Evolutionary conservation across 92 coral and sea anemone genomes (phyloP).

Genomic region (Palythoa grandis): DNA sequence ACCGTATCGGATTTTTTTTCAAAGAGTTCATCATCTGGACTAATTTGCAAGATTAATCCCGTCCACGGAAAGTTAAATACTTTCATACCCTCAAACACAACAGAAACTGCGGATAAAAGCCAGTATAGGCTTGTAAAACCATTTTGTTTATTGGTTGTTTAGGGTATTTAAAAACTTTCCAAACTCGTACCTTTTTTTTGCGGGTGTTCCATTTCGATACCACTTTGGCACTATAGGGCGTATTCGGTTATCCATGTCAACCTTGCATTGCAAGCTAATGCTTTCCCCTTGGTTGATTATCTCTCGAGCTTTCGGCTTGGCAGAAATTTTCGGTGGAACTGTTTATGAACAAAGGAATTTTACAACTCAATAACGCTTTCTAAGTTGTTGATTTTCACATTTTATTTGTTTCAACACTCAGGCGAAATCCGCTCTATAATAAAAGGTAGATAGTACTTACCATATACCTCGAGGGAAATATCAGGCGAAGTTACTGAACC

Average conservation of each 20-base stretch:
- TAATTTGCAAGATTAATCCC: too few species aligned
- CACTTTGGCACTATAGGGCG: not conserved
- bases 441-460: not conserved
- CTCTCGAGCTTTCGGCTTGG: not conserved
- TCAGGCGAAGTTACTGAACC: not conserved
- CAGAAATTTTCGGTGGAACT: slow-evolving; percentile 18
- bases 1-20: too few species aligned
- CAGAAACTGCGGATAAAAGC: too few species aligned
- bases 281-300: not conserved
- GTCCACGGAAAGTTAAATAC: too few species aligned
- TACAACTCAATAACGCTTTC: not conserved
- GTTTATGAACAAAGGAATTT: not conserved
- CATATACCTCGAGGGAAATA: not conserved
- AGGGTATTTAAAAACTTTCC: too few species aligned
- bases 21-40: too few species aligned
- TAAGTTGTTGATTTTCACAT: not conserved
- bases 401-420: not conserved
- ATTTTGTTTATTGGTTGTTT: too few species aligned
- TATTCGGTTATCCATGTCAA: not conserved
- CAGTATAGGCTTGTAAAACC: too few species aligned
- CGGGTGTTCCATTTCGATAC: slow-evolving; percentile 5
- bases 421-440: not conserved
- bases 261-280: slow-evolving; percentile 26
- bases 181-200: not conserved
- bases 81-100: too few species aligned